Evolutionary conservation across 1,140 invertebrate species (phyloP), one percentile per base, ranked within the genome.

Genomic region (Brachionus koreanus): DNA sequence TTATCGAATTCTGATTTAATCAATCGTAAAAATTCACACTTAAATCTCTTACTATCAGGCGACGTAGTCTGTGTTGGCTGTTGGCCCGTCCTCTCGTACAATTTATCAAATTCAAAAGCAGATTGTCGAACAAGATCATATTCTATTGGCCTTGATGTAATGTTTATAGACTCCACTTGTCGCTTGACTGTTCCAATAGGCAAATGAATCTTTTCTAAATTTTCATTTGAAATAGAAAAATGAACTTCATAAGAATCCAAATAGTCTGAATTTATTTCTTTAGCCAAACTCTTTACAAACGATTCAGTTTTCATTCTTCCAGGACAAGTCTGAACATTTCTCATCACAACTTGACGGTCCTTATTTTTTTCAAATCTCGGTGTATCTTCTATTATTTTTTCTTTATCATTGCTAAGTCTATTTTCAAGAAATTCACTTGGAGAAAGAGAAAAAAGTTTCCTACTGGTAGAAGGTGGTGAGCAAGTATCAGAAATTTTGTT

Each of bases 101-200:
- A 19, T 46, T 74, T 74, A 5, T 74, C 67, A 16, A 72, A 72
- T 16, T 72, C 69, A 43, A 74, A 25, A 46, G 39, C 43, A 2
- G 69, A 74, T 9, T 74, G 69, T n/a, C 69, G 39, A 33, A 74
- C 42, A 43, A 74, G 42, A 46, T 25, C 33, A 19, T 74, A 74
- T 5, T 74, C 69, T 7, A 74, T 74, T 12, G 76, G 76, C n/a
- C 35, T 79, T 25, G 76, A 79, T 42, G 52, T 79, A 13, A 79
- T 61, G 35, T 79, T 79, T 35, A 79, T 79, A 7, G 46, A 61
- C 23, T 79, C 76, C 5, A 79, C 76, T 65, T 79, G 76, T 9
- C 76, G 19, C 39, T 79, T 79, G 2, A 79, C 76, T 37, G 61
- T 57, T 13, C 76, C 76, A 12, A 57, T 16, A 3, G 76, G 76